phyloP scores from a whole-genome alignment of 2,888 invertebrate species.

The Pteria penguin region DNA sequence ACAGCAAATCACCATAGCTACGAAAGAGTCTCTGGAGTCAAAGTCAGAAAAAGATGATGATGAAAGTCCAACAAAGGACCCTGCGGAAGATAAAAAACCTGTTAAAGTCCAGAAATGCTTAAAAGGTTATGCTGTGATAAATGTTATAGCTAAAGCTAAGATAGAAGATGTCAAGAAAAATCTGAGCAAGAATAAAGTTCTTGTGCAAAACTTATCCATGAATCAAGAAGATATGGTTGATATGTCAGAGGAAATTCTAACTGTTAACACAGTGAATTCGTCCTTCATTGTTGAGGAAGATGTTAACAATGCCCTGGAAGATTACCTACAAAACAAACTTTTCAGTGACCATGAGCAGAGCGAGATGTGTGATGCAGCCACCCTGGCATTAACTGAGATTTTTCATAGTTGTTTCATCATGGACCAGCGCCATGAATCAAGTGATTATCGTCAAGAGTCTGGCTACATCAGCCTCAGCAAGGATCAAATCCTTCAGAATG shows the following conservation, averaged over 20 bases:
- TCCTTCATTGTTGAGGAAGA: constrained; percentile 67
- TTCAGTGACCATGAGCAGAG: constrained; percentile 52
- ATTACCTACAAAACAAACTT: constrained; percentile 71
- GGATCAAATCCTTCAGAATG: constrained; percentile 75
- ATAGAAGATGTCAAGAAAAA: constrained; percentile 73
- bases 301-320: constrained; percentile 72
- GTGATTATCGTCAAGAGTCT: constrained; percentile 68
- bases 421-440: constrained; percentile 68
- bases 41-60: constrained; percentile 42
- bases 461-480: constrained; percentile 77
- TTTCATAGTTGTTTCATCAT: constrained; percentile 79
- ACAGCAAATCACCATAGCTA: not conserved
- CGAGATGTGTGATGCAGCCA: constrained; percentile 67
- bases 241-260: constrained; percentile 68
- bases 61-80: constrained; percentile 24
- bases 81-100: constrained; percentile 11
- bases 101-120: constrained; percentile 29
- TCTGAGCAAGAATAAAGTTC: constrained; percentile 64
- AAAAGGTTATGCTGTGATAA: constrained; percentile 74
- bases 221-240: constrained; percentile 65
- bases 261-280: constrained; percentile 71
- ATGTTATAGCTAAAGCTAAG: constrained; percentile 72
- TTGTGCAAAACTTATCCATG: constrained; percentile 61
- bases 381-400: constrained; percentile 76
- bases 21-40: not conserved